Evolutionary conservation across 2,888 invertebrate species (phyloP).

Genomic region (Ophion slaviceki): DNA sequence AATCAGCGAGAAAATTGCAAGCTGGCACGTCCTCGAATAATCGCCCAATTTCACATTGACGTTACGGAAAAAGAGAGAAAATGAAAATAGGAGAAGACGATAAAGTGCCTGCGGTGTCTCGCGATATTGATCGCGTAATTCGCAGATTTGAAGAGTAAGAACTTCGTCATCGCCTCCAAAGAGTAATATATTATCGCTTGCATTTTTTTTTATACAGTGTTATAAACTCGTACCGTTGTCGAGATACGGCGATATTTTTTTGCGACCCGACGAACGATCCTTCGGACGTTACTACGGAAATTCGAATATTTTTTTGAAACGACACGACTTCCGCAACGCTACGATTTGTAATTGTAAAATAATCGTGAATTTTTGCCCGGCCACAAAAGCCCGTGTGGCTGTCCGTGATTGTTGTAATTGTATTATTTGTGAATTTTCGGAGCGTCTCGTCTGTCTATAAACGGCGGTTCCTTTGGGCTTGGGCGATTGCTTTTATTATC

Average conservation of each 20-base stretch:
- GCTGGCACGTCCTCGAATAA: too few species aligned
- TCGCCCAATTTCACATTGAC: background rate
- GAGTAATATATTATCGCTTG: slow-evolving; percentile 65
- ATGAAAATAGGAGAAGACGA: slow-evolving; percentile 12
- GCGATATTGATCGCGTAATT: slow-evolving; percentile 43
- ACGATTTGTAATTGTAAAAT: slow-evolving; percentile 28
- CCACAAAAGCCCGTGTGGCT: background rate
- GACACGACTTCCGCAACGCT: background rate
- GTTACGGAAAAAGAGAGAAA: slow-evolving; percentile 24
- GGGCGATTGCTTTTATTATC: slow-evolving; percentile 26
- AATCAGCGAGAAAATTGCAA: slow-evolving; percentile 8
- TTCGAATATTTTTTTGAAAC: slow-evolving; percentile 22
- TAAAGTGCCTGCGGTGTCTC: slow-evolving; percentile 60
- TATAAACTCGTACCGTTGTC: slow-evolving; percentile 40
- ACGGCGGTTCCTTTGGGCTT: background rate
- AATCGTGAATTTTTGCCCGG: slow-evolving; percentile 18
- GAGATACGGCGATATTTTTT: slow-evolving; percentile 29
- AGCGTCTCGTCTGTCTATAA: background rate
- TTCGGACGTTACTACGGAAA: slow-evolving; percentile 55
- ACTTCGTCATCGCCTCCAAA: slow-evolving; percentile 59
- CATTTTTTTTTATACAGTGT: slow-evolving; percentile 63
- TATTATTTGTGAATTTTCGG: slow-evolving; percentile 21
- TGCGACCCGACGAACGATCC: slow-evolving; percentile 15
- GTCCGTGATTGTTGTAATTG: slow-evolving; percentile 13
- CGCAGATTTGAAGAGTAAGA: slow-evolving; percentile 19